phyloP scores from a whole-genome alignment of 2,797 vertebrate species.

The Rousettus madagascariensis region DNA sequence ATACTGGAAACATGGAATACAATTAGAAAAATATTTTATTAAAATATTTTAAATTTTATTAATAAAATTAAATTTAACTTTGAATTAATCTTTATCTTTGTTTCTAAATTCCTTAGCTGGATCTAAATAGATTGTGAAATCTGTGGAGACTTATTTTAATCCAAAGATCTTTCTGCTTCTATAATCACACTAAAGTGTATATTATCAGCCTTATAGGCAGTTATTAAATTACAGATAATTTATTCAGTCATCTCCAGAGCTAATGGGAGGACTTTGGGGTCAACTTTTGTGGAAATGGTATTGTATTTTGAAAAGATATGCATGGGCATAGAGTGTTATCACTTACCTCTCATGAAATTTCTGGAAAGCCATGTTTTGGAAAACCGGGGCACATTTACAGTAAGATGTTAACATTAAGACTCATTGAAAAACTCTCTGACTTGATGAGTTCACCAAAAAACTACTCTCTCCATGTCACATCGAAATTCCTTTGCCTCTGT shows the following conservation, averaged over 20 bases:
- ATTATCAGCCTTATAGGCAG: neutral
- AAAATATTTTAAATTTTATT: conserved; percentile 40
- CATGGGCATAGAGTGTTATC: neutral
- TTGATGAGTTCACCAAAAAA: neutral
- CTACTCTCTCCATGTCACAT: neutral
- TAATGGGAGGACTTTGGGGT: neutral
- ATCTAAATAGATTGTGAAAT: conserved; percentile 22
- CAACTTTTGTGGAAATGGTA: neutral
- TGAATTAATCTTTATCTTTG: conserved; percentile 10
- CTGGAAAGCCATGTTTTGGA: neutral
- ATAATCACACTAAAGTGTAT: neutral
- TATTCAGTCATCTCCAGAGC: neutral
- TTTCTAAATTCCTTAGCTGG: neutral
- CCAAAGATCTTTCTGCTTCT: neutral
- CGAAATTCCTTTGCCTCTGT: neutral
- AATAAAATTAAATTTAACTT: conserved; percentile 27
- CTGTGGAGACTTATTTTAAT: conserved; percentile 31
- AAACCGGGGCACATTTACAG: neutral
- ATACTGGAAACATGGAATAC: conserved; percentile 5
- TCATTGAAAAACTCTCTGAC: neutral
- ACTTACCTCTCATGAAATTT: conserved; percentile 8
- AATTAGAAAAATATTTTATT: conserved; percentile 51
- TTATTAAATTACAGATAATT: conserved; percentile 21
- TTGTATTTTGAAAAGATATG: neutral
- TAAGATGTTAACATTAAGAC: neutral